phyloP scores from a whole-genome alignment of 1,140 invertebrate species.

The Drosophila kepulauana region DNA sequence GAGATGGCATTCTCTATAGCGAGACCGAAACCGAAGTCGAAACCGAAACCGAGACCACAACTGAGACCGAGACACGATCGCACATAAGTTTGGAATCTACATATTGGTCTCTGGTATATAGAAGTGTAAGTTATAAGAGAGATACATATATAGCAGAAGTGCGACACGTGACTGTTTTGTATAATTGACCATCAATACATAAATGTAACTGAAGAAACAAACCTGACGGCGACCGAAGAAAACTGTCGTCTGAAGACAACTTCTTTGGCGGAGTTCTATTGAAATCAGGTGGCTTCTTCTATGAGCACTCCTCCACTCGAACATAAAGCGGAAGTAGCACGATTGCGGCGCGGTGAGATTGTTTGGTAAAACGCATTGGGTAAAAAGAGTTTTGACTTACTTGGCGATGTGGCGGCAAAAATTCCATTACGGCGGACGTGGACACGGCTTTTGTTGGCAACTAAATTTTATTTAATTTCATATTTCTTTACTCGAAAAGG shows the following conservation, averaged over 20 bases:
- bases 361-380: slow-evolving; percentile 50
- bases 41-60: not conserved
- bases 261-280: slow-evolving; percentile 14
- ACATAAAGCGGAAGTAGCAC: slow-evolving; percentile 24
- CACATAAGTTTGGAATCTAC: slow-evolving; percentile 1
- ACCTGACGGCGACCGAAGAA: not conserved
- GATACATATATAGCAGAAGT: slow-evolving; percentile 50
- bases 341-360: not conserved
- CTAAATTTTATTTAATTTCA: slow-evolving; percentile 77
- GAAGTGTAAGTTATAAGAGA: slow-evolving; percentile 50
- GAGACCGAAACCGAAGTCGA: not conserved
- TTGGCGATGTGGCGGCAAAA: slow-evolving; percentile 20
- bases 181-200: slow-evolving; percentile 70
- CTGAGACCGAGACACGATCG: not conserved
- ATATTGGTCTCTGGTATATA: slow-evolving; percentile 30
- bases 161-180: slow-evolving; percentile 74
- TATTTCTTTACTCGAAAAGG: slow-evolving; percentile 74
- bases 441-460: slow-evolving; percentile 65
- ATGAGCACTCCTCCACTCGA: not conserved
- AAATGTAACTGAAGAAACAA: slow-evolving; percentile 20
- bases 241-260: not conserved
- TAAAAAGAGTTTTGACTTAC: slow-evolving; percentile 1
- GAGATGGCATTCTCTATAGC: slow-evolving; percentile 45
- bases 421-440: slow-evolving; percentile 46
- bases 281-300: slow-evolving; percentile 12